phyloP scores from a whole-genome alignment of 2,888 invertebrate genomes.

The Nematopogon swammerdamellus region DNA sequence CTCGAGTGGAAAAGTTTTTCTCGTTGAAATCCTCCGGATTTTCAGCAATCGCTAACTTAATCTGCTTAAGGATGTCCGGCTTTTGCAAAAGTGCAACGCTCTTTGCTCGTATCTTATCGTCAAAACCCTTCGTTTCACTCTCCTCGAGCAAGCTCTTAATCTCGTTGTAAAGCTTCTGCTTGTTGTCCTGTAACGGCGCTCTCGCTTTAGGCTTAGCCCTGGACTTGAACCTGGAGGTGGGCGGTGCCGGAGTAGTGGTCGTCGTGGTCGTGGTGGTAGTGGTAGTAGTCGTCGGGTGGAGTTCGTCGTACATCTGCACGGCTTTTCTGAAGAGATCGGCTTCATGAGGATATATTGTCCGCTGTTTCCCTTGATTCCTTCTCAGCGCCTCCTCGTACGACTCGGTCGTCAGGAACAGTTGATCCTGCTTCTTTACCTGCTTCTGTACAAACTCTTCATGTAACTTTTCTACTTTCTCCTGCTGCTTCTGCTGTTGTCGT shows the following conservation, averaged over 20 bases:
- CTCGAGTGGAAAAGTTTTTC: slow-evolving; percentile 70
- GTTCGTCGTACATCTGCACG: slow-evolving; percentile 62
- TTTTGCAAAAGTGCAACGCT: slow-evolving; percentile 61
- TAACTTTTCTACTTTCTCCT: slow-evolving; percentile 70
- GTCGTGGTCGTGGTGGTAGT: slow-evolving; percentile 65
- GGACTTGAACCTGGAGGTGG: slow-evolving; percentile 33
- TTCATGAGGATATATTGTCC: slow-evolving; percentile 62
- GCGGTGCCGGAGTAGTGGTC: slow-evolving; percentile 36
- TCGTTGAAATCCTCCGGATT: slow-evolving; percentile 61
- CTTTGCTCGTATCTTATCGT: slow-evolving; percentile 45
- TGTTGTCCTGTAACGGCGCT: slow-evolving; percentile 46
- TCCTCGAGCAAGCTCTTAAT: slow-evolving; percentile 53
- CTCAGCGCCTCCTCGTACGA: slow-evolving; percentile 36
- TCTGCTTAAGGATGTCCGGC: slow-evolving; percentile 70
- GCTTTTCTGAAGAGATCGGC: slow-evolving; percentile 62
- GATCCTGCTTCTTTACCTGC: slow-evolving; percentile 63
- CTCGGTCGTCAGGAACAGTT: slow-evolving; percentile 48
- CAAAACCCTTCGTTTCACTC: slow-evolving; percentile 54
- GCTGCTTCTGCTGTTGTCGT: slow-evolving; percentile 74
- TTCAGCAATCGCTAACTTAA: slow-evolving; percentile 70
- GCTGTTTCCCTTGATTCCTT: slow-evolving; percentile 34
- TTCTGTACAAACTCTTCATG: slow-evolving; percentile 68
- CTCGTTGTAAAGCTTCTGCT: slow-evolving; percentile 58
- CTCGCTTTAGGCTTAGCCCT: slow-evolving; percentile 34
- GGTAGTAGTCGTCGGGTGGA: slow-evolving; percentile 67